Percentiles rank a stretch among this genome's conserved stretches.
Evolutionary conservation across 2,113 vertebrate species (phyloP).

Genomic region (Nothobranchius furzeri): DNA sequence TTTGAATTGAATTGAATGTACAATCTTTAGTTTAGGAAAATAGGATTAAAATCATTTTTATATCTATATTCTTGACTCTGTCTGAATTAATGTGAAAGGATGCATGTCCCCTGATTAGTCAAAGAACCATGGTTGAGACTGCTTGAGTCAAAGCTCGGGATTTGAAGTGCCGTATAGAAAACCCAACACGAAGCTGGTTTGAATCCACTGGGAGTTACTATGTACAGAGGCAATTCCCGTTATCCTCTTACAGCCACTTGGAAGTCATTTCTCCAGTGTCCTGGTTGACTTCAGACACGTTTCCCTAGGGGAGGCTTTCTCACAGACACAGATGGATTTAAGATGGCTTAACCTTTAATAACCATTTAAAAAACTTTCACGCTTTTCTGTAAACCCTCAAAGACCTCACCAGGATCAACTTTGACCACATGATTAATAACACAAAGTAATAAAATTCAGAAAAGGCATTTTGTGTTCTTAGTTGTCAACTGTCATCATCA

Average conservation of each 20-base stretch:
- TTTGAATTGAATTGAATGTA: no score
- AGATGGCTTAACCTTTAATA: constrained; percentile 37
- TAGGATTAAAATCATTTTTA: no score
- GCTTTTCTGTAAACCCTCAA: background rate
- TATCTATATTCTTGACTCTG: no score
- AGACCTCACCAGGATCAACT: background rate
- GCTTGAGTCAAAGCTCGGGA: constrained; percentile 3
- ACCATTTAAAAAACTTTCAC: constrained; percentile 4
- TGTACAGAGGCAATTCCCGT: constrained; percentile 39
- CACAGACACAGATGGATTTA: constrained; percentile 25
- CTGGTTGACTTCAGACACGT: constrained; percentile 38
- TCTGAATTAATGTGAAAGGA: no score
- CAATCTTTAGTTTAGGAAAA: no score
- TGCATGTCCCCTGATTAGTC: no score
- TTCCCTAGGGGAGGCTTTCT: constrained; percentile 37
- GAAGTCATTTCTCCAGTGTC: constrained; percentile 42
- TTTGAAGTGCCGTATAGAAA: constrained; percentile 23
- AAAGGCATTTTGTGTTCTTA: no score
- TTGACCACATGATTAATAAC: background rate
- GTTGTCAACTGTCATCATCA: no score
- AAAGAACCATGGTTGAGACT: background rate
- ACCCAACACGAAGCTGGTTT: constrained; percentile 18
- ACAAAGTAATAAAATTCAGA: no score
- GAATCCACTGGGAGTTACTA: constrained; percentile 25
- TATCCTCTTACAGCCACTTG: constrained; percentile 29